A percentile compares a stretch with the other conserved stretches of the same genome.
Conservation (phyloP, 1,140 invertebrate species). For the Neelides sp. region DNA sequence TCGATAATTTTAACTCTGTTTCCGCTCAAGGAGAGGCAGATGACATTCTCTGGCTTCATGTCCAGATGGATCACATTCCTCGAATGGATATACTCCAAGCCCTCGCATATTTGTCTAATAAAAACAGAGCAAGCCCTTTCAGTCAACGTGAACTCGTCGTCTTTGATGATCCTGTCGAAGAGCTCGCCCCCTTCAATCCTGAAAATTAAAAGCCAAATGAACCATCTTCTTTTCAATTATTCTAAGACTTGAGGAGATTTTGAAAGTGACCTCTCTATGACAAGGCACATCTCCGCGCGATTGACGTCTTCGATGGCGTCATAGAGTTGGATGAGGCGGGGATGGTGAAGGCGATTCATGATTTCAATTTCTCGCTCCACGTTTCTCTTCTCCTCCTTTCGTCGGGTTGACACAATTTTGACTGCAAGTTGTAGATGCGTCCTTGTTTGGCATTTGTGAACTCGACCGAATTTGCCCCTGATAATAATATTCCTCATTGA, state of each 20-base stretch:
- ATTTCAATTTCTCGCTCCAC: slow-evolving; percentile 93
- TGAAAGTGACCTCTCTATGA: slow-evolving; percentile 83
- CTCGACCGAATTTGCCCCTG: slow-evolving; percentile 97
- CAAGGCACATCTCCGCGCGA: slow-evolving; percentile 81
- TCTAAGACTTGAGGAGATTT: not conserved
- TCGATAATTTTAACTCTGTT: slow-evolving; percentile 97
- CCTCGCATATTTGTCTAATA: slow-evolving; percentile 93
- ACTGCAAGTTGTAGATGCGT: slow-evolving; percentile 72
- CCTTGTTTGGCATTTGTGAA: slow-evolving; percentile 81
- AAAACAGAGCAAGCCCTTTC: slow-evolving; percentile 90
- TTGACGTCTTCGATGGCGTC: slow-evolving; percentile 75
- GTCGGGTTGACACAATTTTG: slow-evolving; percentile 75
- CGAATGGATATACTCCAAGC: slow-evolving; percentile 87
- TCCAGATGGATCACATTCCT: slow-evolving; percentile 90
- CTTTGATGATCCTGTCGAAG: slow-evolving; percentile 94
- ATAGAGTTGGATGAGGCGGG: slow-evolving; percentile 85
- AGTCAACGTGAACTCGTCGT: slow-evolving; percentile 93
- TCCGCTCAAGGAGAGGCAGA: slow-evolving; percentile 84
- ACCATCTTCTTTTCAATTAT: too few species aligned
- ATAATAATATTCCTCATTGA: too few species aligned
- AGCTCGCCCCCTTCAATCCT: slow-evolving; percentile 95
- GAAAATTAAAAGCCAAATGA: slow-evolving; percentile 33
- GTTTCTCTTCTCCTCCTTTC: slow-evolving; percentile 68
- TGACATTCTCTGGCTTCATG: slow-evolving; percentile 96
- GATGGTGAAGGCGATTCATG: slow-evolving; percentile 85